Evolutionary conservation across 2,888 invertebrate genomes (phyloP).

Genomic region (Gymnoscelis rufifasciata): DNA sequence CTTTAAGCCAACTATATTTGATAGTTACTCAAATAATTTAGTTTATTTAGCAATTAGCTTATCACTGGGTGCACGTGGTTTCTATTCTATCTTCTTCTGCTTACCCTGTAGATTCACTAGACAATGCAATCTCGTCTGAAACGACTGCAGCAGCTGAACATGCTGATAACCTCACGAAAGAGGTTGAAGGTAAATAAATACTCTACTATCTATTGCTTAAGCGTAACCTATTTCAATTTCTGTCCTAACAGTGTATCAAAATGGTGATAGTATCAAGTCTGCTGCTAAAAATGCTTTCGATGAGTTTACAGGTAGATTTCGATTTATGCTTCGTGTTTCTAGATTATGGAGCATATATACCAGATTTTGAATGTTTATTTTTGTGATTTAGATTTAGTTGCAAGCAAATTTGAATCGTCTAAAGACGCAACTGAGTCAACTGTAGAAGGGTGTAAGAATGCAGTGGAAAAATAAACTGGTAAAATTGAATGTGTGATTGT

Average conservation of each 20-base stretch:
- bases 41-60: background rate
- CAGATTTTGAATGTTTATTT: conserved; percentile 1
- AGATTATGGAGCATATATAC: background rate
- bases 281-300: conserved; percentile 18
- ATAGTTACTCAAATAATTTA: conserved; percentile 32
- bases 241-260: conserved; percentile 31
- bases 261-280: conserved; percentile 19
- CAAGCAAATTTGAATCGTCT: conserved; percentile 32
- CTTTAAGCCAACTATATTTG: too few species aligned
- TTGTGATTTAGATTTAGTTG: conserved; percentile 37
- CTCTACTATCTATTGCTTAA: conserved; percentile 21
- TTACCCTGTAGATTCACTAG: conserved; percentile 51
- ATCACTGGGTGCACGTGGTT: conserved; percentile 39
- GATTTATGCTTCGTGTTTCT: conserved; percentile 9
- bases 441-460: conserved; percentile 30
- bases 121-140: conserved; percentile 38
- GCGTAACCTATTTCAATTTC: conserved; percentile 25
- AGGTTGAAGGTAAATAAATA: conserved; percentile 35
- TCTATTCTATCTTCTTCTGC: conserved; percentile 32
- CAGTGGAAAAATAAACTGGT: conserved; percentile 40
- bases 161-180: conserved; percentile 31
- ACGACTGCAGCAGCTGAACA: conserved; percentile 32
- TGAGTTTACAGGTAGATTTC: conserved; percentile 30
- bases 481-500: conserved; percentile 15
- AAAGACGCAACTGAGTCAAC: conserved; percentile 31